These are phyloP conservation scores for Cataglyphis hispanica DNA, from an alignment of 1,140 invertebrate genomes.

Conservation along the genomic window DNA sequence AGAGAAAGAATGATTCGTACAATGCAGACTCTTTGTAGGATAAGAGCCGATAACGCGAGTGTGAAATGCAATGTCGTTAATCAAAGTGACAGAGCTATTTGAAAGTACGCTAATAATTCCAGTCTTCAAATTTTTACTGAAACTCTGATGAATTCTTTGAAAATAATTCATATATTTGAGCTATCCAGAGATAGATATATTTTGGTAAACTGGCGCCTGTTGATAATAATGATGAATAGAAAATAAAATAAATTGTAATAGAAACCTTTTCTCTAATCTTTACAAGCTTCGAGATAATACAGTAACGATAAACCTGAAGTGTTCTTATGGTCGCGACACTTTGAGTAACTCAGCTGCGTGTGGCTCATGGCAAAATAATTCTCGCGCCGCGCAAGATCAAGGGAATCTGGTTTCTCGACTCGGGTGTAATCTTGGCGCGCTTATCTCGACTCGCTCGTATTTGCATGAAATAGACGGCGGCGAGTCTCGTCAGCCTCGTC, in stretches of 20 bases:
- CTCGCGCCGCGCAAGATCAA: slow-evolving; percentile 76
- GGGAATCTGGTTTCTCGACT: slow-evolving; percentile 77
- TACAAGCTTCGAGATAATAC: slow-evolving; percentile 22
- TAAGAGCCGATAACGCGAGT: neutral
- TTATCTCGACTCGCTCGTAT: slow-evolving; percentile 56
- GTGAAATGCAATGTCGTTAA: slow-evolving; percentile 12
- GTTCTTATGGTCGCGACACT: slow-evolving; percentile 39
- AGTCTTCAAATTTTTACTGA: neutral
- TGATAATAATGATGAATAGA: slow-evolving; percentile 8
- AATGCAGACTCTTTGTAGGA: neutral
- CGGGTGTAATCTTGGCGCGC: slow-evolving; percentile 52
- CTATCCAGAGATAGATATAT: neutral
- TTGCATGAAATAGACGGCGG: slow-evolving; percentile 67
- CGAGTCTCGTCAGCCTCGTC: slow-evolving; percentile 60
- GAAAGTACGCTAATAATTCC: slow-evolving; percentile 28
- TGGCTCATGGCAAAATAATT: slow-evolving; percentile 57
- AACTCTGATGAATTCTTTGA: neutral
- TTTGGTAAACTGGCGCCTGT: neutral
- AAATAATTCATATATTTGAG: neutral
- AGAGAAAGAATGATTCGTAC: neutral
- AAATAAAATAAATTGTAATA: slow-evolving; percentile 16
- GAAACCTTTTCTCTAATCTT: neutral
- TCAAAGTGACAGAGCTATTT: neutral
- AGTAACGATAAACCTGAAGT: neutral
- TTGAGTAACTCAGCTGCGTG: slow-evolving; percentile 3